Evolutionary conservation across 2,888 invertebrate species (phyloP).

Genomic region (Clivina fossor): DNA sequence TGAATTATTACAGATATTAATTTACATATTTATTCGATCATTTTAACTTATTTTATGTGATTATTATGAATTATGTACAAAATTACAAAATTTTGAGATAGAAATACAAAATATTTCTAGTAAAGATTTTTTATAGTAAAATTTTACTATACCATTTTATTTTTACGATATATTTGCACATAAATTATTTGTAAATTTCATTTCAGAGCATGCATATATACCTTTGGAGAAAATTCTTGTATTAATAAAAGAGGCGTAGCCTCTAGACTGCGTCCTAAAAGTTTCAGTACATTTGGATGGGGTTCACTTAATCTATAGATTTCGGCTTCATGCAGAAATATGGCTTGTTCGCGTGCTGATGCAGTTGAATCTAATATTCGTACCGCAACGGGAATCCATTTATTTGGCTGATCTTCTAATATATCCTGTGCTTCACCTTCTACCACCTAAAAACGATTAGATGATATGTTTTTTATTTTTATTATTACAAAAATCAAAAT

Average conservation of each 20-base stretch:
- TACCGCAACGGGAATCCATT: slow-evolving; percentile 68
- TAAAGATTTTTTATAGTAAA: too few species aligned
- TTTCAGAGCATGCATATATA: slow-evolving; percentile 46
- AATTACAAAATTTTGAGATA: too few species aligned
- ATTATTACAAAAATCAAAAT: too few species aligned
- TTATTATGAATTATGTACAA: too few species aligned
- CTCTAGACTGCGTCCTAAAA: slow-evolving; percentile 75
- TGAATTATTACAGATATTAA: too few species aligned
- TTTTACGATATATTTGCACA: slow-evolving; percentile 36
- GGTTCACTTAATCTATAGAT: slow-evolving; percentile 67
- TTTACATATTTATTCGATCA: too few species aligned
- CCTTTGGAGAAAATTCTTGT: slow-evolving; percentile 73
- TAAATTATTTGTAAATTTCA: not conserved
- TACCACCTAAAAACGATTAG: slow-evolving; percentile 63
- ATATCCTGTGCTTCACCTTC: slow-evolving; percentile 71
- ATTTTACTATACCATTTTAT: too few species aligned
- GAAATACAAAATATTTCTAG: too few species aligned
- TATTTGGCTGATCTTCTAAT: slow-evolving; percentile 45
- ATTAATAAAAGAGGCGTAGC: slow-evolving; percentile 77
- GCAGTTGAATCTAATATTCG: slow-evolving; percentile 80
- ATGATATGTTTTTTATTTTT: too few species aligned
- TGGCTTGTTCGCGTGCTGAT: slow-evolving; percentile 71
- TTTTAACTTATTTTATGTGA: too few species aligned
- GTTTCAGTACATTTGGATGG: slow-evolving; percentile 72
- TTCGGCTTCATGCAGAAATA: slow-evolving; percentile 75